Base-by-base conservation (phyloP, 2,797 vertebrate species). In the Gambelia wislizenii region DNA sequence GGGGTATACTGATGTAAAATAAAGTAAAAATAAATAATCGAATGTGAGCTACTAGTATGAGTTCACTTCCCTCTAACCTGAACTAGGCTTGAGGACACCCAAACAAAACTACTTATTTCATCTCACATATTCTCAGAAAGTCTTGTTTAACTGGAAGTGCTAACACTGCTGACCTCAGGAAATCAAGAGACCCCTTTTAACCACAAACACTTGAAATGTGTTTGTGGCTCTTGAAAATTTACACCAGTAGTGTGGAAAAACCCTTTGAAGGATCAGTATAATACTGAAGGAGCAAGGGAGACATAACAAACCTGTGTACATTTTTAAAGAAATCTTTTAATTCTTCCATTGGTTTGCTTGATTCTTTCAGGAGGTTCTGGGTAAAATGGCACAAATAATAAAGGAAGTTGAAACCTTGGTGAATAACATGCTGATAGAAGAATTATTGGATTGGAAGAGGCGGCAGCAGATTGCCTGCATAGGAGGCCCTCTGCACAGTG, bases 391-490 rank as follows among this genome's bases (percentile, higher is more conserved):
- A 9, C 97, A 98, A 12, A 98, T 99, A 91, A 97, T 99, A 88
- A 98, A 98, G 56, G 98, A 99, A 93, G 98, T 98, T 0, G 98
- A 99, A 3, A 94, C 97, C 86, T 94, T 99, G 47, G 96, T 98
- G 96, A 98, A 96, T 84, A 98, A 96, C 90, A 97, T 98, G 97
- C 97, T 99, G 84, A 96, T 94, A 49, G 98, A 98, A 4, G 98
- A 99, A 95, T 97, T 99, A 81, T 97, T 98, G 81, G 98, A 99
- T 93, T 99, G 99, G 99, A 99, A 98, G 92, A 97, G 98, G 27
- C 93, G 98, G 84, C 99, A 99, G 96, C 99, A 99, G 95, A 97
- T 99, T 0, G 97, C 98, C 49, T 98, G 98, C 96, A 99, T 99
- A 0, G 99, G 99, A 1, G 98, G 99, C 30, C 99, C 99, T 0